Evolutionary conservation across 2,797 vertebrate species (phyloP), one percentile per base, ranked within the genome.

Genomic region (Onychomys leucogaster): DNA sequence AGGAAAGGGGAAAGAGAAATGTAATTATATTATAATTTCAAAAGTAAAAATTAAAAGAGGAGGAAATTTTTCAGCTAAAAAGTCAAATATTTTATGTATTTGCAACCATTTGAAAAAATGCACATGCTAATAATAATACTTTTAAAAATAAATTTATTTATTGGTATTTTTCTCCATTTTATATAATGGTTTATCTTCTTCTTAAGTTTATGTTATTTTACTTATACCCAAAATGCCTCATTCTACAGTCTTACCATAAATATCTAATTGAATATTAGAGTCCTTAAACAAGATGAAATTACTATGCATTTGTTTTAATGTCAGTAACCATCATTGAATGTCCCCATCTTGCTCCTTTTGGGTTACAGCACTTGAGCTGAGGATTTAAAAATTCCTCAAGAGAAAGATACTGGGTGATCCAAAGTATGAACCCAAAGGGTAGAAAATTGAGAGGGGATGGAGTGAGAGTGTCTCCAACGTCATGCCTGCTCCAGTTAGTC

Each of bases 51-150:
- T 43, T 46, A 13, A 49, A 46, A 49, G 52, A 2, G 11, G 4
- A 23, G 19, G 41, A 6, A 49, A 85, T 85, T 25, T 13, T 0
- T 65, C 82, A 46, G 17, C 61, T 63, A 84, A 67, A 61, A 90
- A 65, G 88, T 93, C 0, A 37, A 27, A 16, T 27, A n/a, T 75
- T 92, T 89, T 91, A 71, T 84, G 52, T 9, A 82, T 76, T 90
- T 88, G 57, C 43, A 90, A 75, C 46, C 61, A 76, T 82, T 92
- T 61, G 59, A 89, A 92, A 85, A 93, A 52, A 55, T 59, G 1
- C 0, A n/a, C 3, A 85, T 17, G 41, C 57, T 52, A 77, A 46
- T 49, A 89, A 67, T 78, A 3, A 73, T 46, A 73, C n/a, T 67
- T 96, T 90, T 80, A 34, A 83, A 83, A 75, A 61, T 32, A 27